A percentile compares a stretch with the other conserved stretches of the same genome.
Conservation (phyloP, 2,113 vertebrate genomes). For the Brachirus orientalis region DNA sequence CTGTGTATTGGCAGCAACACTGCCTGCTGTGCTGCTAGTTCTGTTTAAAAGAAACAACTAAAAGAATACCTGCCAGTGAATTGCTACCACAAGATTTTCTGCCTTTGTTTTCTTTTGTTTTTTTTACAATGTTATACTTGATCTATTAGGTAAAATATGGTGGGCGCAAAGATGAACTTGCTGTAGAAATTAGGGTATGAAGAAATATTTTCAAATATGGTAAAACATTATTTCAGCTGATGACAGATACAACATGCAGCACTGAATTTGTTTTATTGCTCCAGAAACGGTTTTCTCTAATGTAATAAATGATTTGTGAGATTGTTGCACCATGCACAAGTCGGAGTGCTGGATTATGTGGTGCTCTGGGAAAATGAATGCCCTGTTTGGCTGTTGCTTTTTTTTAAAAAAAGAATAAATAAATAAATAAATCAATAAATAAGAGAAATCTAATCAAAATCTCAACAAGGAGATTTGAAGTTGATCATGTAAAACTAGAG, state of each 20-base stretch:
- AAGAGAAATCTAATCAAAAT: no score
- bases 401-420: conserved; percentile 25
- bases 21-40: conserved; percentile 36
- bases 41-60: conserved; percentile 36
- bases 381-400: conserved; percentile 1
- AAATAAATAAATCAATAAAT: no score
- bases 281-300: conserved; percentile 13
- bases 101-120: not conserved
- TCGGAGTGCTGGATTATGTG: conserved; percentile 13
- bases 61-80: conserved; percentile 13
- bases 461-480: conserved; percentile 26
- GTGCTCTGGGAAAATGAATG: conserved; percentile 19
- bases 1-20: conserved; percentile 16
- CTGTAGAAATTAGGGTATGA: conserved; percentile 11
- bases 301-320: conserved; percentile 41
- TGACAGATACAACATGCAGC: conserved; percentile 19
- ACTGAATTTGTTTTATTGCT: conserved; percentile 33
- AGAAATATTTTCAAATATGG: conserved; percentile 2
- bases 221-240: conserved; percentile 25
- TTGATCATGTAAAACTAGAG: conserved; percentile 15
- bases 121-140: conserved; percentile 1
- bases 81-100: no score
- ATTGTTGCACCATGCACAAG: conserved; percentile 19
- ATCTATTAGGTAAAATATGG: conserved; percentile 3
- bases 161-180: not conserved